Evolutionary conservation across 2,797 vertebrate genomes (phyloP).

Genomic region (Protosalanx chinensis): DNA sequence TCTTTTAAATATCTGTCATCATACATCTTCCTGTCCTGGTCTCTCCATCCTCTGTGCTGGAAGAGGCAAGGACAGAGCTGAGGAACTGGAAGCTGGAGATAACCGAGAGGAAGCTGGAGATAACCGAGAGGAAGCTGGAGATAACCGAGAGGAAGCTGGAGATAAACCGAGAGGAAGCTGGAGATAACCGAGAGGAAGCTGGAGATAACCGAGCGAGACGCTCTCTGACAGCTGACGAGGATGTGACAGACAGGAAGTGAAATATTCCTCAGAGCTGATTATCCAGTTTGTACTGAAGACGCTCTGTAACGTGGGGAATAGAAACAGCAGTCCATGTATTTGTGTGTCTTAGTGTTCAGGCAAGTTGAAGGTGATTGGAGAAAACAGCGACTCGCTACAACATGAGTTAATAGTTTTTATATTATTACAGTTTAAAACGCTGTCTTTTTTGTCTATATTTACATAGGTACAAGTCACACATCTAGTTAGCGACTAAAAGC

Average conservation of each 20-base stretch:
- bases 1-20: slow-evolving; percentile 17
- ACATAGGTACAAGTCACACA: too few relatives aligned
- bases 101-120: too few relatives aligned
- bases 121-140: neutral
- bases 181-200: slow-evolving; percentile 44
- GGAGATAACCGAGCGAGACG: slow-evolving; percentile 63
- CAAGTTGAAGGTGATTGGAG: too few relatives aligned
- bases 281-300: slow-evolving; percentile 8
- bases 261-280: slow-evolving; percentile 5
- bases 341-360: neutral
- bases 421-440: too few relatives aligned
- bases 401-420: too few relatives aligned
- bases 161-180: slow-evolving; percentile 24
- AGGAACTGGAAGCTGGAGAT: too few relatives aligned
- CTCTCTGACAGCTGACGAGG: slow-evolving; percentile 37
- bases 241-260: slow-evolving; percentile 22
- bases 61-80: too few relatives aligned
- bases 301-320: too few relatives aligned
- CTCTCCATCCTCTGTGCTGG: slow-evolving; percentile 19
- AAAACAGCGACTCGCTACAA: too few relatives aligned
- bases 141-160: too few relatives aligned
- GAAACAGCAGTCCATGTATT: too few relatives aligned
- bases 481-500: neutral
- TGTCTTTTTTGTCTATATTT: too few relatives aligned
- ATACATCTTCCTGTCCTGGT: neutral